Percentiles rank a stretch among this genome's conserved stretches.
These are phyloP conservation scores for Sarcoramphus papa DNA, from an alignment of 2,797 vertebrate species.

Conservation along the genomic window DNA sequence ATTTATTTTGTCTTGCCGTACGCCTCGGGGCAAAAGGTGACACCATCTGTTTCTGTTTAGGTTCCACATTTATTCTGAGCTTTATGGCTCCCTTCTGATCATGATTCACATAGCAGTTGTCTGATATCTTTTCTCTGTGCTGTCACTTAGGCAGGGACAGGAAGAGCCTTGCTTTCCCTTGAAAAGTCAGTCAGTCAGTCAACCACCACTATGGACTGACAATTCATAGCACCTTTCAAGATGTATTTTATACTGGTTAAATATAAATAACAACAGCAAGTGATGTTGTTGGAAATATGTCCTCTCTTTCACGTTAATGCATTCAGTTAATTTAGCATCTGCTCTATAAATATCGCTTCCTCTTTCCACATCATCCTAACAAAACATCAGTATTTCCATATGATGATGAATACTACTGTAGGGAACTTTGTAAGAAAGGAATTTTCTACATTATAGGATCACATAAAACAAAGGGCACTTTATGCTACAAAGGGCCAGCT, in stretches of 20 bases:
- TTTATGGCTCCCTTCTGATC: not conserved
- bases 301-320: not conserved
- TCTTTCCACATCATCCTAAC: not conserved
- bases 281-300: not conserved
- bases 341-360: not conserved
- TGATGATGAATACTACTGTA: not conserved
- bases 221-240: not conserved
- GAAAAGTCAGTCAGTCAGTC: not conserved
- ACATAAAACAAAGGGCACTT: not conserved
- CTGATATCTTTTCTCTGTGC: not conserved
- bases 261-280: not conserved
- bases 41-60: not conserved
- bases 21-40: constrained; percentile 3
- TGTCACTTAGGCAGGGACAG: not conserved
- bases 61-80: not conserved
- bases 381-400: not conserved
- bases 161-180: not conserved
- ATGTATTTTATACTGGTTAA: not conserved
- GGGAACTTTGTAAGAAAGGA: not conserved
- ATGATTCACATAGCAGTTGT: not conserved
- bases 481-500: not conserved
- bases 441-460: not conserved
- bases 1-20: not conserved
- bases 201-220: not conserved
- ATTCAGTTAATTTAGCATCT: not conserved